Conservation (phyloP, 2,888 invertebrate species). For the Drosophila bunnanda region DNA sequence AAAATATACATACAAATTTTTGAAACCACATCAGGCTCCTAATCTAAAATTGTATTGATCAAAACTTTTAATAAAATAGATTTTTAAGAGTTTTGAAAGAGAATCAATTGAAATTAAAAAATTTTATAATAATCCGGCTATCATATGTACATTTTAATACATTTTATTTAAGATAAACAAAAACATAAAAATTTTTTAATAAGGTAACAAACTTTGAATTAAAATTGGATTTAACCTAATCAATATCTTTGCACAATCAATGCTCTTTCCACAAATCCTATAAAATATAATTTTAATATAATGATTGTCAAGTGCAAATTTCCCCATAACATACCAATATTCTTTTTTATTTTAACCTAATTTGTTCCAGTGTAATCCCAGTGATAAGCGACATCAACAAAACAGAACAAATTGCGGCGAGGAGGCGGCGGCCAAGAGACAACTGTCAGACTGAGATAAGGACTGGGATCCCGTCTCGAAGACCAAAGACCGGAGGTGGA, state of each 20-base stretch:
- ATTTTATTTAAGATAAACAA: too few relatives aligned
- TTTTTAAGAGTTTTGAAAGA: not conserved
- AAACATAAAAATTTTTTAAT: too few relatives aligned
- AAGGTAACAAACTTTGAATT: not conserved
- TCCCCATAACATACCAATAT: not conserved
- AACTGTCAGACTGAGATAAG: slow-evolving; percentile 26
- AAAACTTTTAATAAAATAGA: not conserved
- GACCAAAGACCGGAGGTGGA: slow-evolving; percentile 41
- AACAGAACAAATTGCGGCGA: slow-evolving; percentile 15
- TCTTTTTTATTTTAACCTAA: not conserved
- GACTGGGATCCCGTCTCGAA: not conserved
- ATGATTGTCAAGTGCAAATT: not conserved
- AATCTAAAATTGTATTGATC: too few relatives aligned
- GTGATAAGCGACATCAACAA: slow-evolving; percentile 29
- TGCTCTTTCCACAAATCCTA: too few relatives aligned
- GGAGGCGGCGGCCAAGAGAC: not conserved
- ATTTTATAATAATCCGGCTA: too few relatives aligned
- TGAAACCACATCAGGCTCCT: too few relatives aligned
- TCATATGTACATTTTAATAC: too few relatives aligned
- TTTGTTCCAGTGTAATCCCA: slow-evolving; percentile 1
- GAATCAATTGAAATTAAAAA: too few relatives aligned
- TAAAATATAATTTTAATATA: not conserved
- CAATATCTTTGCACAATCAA: too few relatives aligned
- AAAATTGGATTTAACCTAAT: not conserved
- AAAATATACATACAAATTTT: not conserved